Percentiles rank a stretch among this genome's conserved stretches.
These are phyloP conservation scores for Actenoides lindsayi DNA, from an alignment of 2,113 vertebrate species.

Conservation along the genomic window DNA sequence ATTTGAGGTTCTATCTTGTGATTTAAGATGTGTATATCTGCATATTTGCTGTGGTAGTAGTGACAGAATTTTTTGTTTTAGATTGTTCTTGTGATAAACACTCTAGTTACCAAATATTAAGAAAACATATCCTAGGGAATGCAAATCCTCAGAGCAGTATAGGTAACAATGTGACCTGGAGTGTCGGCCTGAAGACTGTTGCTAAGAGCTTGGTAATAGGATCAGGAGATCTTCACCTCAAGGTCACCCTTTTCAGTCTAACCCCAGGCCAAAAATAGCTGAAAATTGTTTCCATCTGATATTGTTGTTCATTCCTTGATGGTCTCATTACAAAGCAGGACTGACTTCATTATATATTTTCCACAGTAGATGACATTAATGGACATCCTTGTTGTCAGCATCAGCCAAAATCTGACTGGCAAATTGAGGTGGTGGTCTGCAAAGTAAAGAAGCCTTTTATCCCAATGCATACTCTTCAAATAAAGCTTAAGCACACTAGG, in stretches of 20 bases:
- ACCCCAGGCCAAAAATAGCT: not conserved
- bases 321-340: not conserved
- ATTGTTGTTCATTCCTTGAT: not conserved
- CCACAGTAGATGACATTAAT: not conserved
- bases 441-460: not conserved
- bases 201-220: not conserved
- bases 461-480: not conserved
- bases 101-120: not conserved
- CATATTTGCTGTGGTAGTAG: not conserved
- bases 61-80: not conserved
- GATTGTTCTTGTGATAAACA: not conserved
- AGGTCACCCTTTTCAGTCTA: not conserved
- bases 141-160: not conserved
- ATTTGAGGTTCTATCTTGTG: not conserved
- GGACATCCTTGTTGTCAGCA: not conserved
- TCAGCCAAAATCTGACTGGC: not conserved
- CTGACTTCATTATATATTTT: not conserved
- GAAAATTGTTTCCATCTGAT: constrained; percentile 2
- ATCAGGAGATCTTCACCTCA: not conserved
- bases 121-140: not conserved
- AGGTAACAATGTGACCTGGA: not conserved
- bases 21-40: not conserved
- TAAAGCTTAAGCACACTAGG: not conserved
- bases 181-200: not conserved
- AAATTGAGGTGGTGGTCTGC: not conserved